Evolutionary conservation across 2,797 vertebrate species (phyloP), one percentile per base, ranked within the genome.

Genomic region (Crenichthys baileyi): DNA sequence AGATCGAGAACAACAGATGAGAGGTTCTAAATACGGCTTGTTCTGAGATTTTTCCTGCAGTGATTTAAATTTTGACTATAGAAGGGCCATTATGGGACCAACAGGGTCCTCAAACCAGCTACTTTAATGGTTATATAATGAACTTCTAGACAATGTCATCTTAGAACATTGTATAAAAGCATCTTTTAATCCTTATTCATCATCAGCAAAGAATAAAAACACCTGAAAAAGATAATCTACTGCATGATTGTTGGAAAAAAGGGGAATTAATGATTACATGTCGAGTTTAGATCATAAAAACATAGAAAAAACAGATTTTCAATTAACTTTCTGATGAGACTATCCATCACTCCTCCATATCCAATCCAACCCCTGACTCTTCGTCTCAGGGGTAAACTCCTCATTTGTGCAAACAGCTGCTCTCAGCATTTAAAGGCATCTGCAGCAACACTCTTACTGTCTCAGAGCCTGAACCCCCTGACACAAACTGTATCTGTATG

Each of bases 381-480:
- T 41, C 22, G 36, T 82, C 84, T 76, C 72, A 0, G 81, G 78
- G 84, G 70, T 11, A 50, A 84, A 70, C 51, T 58, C 73, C 55
- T 86, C 13, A 9, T 5, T 72, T 9, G 58, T 16, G 48, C 60
- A 36, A 84, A 88, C 53, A 77, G 60, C 87, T 61, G 24, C 80
- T 51, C 76, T 88, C 85, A 87, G 87, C 85, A 79, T 44, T 78
- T 6, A n/a, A 22, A 80, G 67, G 74, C 50, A 74, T 77, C 73
- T 68, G 29, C 78, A 76, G 75, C 78, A 80, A 81, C 79, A 51
- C 39, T 77, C 67, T 5, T 0, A 0, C 15, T 29, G 15, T 1
- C 31, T 70, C 48, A 24, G 2, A 77, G 56, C 16, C 13, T 65
- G 0, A 79, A 90, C 87, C n/a, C 51, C 73, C 88, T 77, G 86